Evolutionary conservation across 1,140 invertebrate genomes (phyloP), one percentile per base, ranked within the genome.

Genomic region (Drosophila lowei): DNA sequence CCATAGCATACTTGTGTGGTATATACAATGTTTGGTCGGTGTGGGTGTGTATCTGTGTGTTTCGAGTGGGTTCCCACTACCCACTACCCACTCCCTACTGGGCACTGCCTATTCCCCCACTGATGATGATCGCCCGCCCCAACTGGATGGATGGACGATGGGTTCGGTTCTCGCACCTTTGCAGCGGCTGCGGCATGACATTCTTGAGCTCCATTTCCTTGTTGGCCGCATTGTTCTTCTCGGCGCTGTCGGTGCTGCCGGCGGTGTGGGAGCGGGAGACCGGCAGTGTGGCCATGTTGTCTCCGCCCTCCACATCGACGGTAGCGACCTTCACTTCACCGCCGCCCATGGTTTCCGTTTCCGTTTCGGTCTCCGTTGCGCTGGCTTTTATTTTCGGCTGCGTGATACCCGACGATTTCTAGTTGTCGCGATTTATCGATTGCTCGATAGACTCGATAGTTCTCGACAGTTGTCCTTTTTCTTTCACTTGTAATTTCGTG

Each of bases 131-230:
- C 3, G 11, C 3, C 11, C 18, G 18, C 18, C 34, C 34, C 11
- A 1, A 13, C 11, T 38, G 34, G 1, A 38, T 38, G 34, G 34
- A 38, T 13, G 9, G 2, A 18, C 18, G 18, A 46, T 46, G 44
- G 18, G 21, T 16, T 41, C 15, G 25, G 13, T 25, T 21, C 11
- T 60, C 58, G 64, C 84, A 96, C 95, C 95, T 96, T 93, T 96
- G 95, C 68, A 95, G 94, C 42, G 95, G 95, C 77, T 95, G 95
- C 62, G 95, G 95, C 91, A 95, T 95, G 43, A 96, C 95, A 89
- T 95, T 95, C 93, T 96, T 96, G 42, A 96, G 93, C 91, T 96
- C 96, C 95, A 96, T 95, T 91, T 96, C 95, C 93, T 96, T 97
- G 93, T 96, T 96, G 71, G 95, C 94, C 42, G 94, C 94, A 89